Base-by-base conservation (phyloP, 2,113 vertebrate genomes). In the Reinhardtius hippoglossoides region DNA sequence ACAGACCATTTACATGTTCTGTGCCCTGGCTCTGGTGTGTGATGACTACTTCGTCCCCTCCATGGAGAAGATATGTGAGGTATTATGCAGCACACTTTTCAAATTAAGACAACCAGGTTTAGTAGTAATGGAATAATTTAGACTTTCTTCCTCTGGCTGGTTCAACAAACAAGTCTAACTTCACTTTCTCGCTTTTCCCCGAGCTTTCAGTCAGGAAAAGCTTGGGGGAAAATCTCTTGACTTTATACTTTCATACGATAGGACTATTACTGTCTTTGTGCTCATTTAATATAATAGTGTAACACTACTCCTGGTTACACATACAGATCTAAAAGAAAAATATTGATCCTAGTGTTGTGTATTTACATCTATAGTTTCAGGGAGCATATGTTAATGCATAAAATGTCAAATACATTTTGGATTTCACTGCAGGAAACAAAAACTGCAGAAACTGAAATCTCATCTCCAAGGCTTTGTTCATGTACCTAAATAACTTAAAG, bases 41-140 rank as follows among this genome's bases (percentile, higher is more conserved):
- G 97, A 98, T 50, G 97, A 98, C 93, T 98, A 97, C 94, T 98
- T 98, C 3, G 97, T 98, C 62, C 97, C 97, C 44, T 98, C 97
- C 0, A 87, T 98, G 95, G 97, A 98, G 74, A 98, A 98, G 94
- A 96, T 98, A 87, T 97, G 96, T 21, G 96, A 98, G 91, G 97
- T 98, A 94, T 56, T 23, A 37, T 44, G 7, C 27, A 2, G 18
- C 20, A 16, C 35, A 15, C n/a, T 71, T 71, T 60, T 57, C 13
- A 55, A 59, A 66, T 27, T 6, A 31, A 50, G 12, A 48, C 42
- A 15, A 27, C 21, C 14, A 23, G 14, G 9, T 37, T 9, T 20
- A 27, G 21, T 65, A 37, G 16, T 50, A 18, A 50, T 50, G 46
- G 15, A 18, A 20, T 50, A 1, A 8, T 50, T 50, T 50, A 6